Conservation (phyloP, 64 coral and sea anemone genomes). For the Montipora foliosa region DNA sequence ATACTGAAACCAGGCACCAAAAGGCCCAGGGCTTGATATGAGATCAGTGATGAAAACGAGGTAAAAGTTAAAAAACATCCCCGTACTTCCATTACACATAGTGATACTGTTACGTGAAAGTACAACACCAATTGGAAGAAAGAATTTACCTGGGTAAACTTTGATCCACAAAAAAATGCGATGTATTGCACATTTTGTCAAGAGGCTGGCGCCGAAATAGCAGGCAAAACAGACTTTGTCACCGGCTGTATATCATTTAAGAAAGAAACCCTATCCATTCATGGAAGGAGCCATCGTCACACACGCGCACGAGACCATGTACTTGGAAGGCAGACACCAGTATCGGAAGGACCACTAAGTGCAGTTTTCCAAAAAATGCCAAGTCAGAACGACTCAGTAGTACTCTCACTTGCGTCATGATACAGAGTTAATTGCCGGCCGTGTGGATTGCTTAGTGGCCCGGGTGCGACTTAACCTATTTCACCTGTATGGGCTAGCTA, state of each 20-base stretch:
- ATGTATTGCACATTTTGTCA: conserved; percentile 51
- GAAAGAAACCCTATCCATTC: not conserved
- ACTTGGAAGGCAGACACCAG: conserved; percentile 50
- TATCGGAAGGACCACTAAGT: conserved; percentile 57
- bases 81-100: conserved; percentile 36
- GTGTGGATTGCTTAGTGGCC: no score
- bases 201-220: conserved; percentile 64
- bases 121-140: conserved; percentile 39
- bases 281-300: conserved; percentile 62
- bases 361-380: conserved; percentile 41
- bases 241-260: no score
- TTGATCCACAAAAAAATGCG: conserved; percentile 22
- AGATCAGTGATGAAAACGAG: conserved; percentile 10
- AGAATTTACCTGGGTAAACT: conserved; percentile 55
- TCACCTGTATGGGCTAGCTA: no score
- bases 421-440: conserved; percentile 11
- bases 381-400: conserved; percentile 38
- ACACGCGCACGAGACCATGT: conserved; percentile 60
- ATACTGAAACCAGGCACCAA: conserved; percentile 52
- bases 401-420: not conserved
- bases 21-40: conserved; percentile 28
- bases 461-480: no score
- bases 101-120: not conserved
- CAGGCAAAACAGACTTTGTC: conserved; percentile 23
- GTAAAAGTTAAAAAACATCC: conserved; percentile 38